Evolutionary conservation across 2,888 invertebrate species (phyloP), one percentile per base, ranked within the genome.

Genomic region (Drosophila kanekoi): DNA sequence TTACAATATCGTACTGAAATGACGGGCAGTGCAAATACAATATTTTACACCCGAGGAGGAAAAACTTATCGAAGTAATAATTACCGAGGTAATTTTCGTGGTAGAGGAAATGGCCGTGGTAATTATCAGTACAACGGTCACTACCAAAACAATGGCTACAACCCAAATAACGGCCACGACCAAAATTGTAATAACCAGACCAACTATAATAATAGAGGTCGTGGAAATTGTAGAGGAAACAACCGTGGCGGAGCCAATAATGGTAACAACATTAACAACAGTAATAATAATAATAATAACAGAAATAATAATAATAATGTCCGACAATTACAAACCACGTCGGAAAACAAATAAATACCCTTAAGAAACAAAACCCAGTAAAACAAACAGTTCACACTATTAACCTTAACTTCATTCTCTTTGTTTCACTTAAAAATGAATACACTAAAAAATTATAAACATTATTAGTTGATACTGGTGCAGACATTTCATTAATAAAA

Each of bases 61-160:
- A 2, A 20, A 20, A 41, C 18, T 18, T 18, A 18, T 18, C 18
- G 18, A 18, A 2, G 18, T 18, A 18, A 18, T 18, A 18, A 18
- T 18, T 18, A 18, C 18, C 18, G 18, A 18, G 18, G 18, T 18
- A 18, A 41, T 41, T 41, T 9, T 18, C 41, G 41, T 41, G 18
- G 41, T 41, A 41, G 41, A 41, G 41, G 41, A 16, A 41, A 41
- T 41, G 18, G 41, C 16, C 41, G 41, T 18, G 41, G 41, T 18
- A 16, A 41, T 9, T 41, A 41, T 41, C 16, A 18, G 5, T 18
- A 41, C 16, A 37, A 37, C 10, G 10, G 2, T 37, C 37, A n/a
- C 37, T 3, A 20, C 20, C 20, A 20, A 20, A 20, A 20, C 20
- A 20, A 20, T 20, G 2, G 20, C 20, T 1, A 20, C 20, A 3